Conservation (phyloP, 2,113 vertebrate genomes). For the Galemys pyrenaicus region DNA sequence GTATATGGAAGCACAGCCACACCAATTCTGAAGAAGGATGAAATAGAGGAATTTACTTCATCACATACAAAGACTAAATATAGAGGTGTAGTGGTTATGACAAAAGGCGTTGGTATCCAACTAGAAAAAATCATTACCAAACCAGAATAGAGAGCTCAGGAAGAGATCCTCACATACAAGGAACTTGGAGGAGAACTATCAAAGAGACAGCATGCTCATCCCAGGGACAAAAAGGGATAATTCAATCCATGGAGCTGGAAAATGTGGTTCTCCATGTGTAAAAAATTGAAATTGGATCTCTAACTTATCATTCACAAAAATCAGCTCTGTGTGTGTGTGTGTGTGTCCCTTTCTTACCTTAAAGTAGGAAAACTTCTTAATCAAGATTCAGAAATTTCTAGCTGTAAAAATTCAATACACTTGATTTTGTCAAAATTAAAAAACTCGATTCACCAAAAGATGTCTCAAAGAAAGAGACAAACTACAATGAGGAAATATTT, state of each 20-base stretch:
- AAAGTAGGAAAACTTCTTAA: not conserved
- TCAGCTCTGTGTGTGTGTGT: not conserved
- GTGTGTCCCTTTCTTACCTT: not conserved
- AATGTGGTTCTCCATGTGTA: not conserved
- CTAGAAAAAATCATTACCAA: not conserved
- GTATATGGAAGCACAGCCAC: not conserved
- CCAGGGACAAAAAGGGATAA: not conserved
- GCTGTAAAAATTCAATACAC: not conserved
- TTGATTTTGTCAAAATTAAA: slow-evolving; percentile 32
- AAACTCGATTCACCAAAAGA: slow-evolving; percentile 26
- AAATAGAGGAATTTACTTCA: not conserved
- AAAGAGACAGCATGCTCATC: not conserved
- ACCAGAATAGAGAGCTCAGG: not conserved
- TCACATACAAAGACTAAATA: not conserved
- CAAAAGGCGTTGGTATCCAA: not conserved
- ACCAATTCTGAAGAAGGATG: not conserved
- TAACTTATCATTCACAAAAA: slow-evolving; percentile 14
- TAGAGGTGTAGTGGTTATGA: not conserved
- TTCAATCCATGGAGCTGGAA: not conserved
- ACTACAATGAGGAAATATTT: not conserved
- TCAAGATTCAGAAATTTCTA: slow-evolving; percentile 11
- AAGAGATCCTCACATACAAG: not conserved
- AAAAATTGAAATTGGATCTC: slow-evolving; percentile 7
- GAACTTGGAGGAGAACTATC: not conserved
- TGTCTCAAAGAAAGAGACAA: not conserved